Evolutionary conservation across 2,888 invertebrate genomes (phyloP), one percentile per base, ranked within the genome.

Genomic region (Gastracanthus pulcherrimus): DNA sequence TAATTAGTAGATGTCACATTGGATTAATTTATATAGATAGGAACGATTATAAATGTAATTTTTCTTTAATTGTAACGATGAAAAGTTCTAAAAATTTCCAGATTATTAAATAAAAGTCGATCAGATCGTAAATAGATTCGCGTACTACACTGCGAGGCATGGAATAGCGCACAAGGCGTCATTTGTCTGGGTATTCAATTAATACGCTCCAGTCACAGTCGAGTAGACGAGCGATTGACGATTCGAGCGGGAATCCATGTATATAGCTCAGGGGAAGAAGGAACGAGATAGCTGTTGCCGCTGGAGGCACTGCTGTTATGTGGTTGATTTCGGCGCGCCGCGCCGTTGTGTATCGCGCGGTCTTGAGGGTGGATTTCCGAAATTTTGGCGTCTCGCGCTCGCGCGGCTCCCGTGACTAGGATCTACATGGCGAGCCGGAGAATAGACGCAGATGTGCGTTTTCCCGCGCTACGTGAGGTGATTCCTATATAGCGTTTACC

Each of bases 331-430:
- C 58, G 19, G 23, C 5, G 13, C n/a, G 41, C 38, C 58, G 45
- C 67, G 48, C 23, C 31, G 31, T 58, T 31, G 58, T 76, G 58
- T 76, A 69, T 76, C 45, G 67, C 45, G 67, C 16, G 77, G 70
- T 78, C 71, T 71, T 38, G 64, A 29, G 29, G 48, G 36, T 78
- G 72, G 62, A 72, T 79, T 79, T 79, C 45, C n/a, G 55, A 72
- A 79, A 79, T 79, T 72, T 62, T 31, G 26, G 67, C 45, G 55
- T 23, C 13, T 23, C 26, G 29, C 23, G 48, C 19, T n/a, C n/a
- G n/a, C n/a, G n/a, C n/a, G n/a, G n/a, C n/a, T 55, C 16, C 36
- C 9, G 48, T 26, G 48, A 0, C 11, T 41, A n/a, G 16, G n/a
- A 45, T 45, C 13, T n/a, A n/a, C 16, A 45, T 13, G n/a, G 34